Base-by-base conservation (phyloP, 2,113 vertebrate species). In the Nesoenas mayeri region DNA sequence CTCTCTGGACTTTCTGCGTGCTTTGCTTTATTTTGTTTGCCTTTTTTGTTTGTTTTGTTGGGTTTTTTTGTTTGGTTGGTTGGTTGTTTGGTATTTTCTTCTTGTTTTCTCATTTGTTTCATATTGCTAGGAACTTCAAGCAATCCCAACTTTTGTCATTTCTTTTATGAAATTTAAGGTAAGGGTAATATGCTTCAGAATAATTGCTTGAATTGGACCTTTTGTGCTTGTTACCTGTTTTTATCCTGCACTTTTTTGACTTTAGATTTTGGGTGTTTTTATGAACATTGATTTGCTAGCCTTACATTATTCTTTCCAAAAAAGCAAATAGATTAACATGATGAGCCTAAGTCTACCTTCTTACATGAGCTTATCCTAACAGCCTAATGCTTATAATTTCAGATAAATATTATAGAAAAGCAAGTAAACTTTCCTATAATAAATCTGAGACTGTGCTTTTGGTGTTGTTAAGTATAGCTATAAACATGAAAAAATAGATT, bases 131-230 rank as follows among this genome's bases (percentile, higher is more conserved):
- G 98, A 98, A 96, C 97, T 98, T 97, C 98, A 98, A 97, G 97
- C 96, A 98, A 98, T 99, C 96, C 97, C 98, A 97, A 98, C 97
- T 97, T 99, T 99, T 98, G 98, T 98, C 86, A 98, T 99, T 97
- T 98, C 97, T 98, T 97, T 98, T 89, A 98, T 98, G 87, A 98
- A 98, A 82, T 97, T 98, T 79, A 98, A 99, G 98, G 99, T 99
- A 99, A 99, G 98, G 97, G 79, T 89, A 58, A 74, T 90, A 66
- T 26, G 40, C n/a, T 96, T 47, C 93, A 93, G 95, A 95, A 95
- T 91, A 71, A 80, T 85, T 96, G n/a, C 38, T 65, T 73, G 25
- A 74, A 29, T 48, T 42, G 7, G 61, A 67, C 36, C 65, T 85
- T 79, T 79, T 9, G 3, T 53, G 7, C 57, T 62, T 89, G 8